phyloP scores from a whole-genome alignment of 2,113 vertebrate species.

The Brachypodius melanocephalos region DNA sequence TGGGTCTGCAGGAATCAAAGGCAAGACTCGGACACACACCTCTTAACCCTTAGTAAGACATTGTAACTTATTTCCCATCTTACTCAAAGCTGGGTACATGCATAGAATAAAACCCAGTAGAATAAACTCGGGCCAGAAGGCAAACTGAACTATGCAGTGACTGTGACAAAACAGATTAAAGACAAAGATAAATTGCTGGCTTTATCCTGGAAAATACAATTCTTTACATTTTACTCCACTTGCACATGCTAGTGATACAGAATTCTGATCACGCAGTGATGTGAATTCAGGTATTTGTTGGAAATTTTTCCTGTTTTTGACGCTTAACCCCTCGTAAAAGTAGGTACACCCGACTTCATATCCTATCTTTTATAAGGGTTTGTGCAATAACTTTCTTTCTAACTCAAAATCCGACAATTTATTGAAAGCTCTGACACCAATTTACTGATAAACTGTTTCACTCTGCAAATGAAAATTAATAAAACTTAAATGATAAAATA shows the following conservation, averaged over 20 bases:
- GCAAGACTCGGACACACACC: not conserved
- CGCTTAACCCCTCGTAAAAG: not conserved
- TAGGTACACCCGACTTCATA: not conserved
- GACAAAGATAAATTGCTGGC: not conserved
- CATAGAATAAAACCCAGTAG: not conserved
- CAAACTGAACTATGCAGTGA: not conserved
- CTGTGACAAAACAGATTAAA: not conserved
- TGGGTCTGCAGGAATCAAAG: not conserved
- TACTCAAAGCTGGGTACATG: not conserved
- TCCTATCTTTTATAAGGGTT: not conserved
- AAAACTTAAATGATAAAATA: not conserved
- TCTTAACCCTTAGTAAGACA: not conserved
- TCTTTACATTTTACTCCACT: not conserved
- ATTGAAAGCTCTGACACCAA: not conserved
- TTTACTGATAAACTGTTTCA: not conserved
- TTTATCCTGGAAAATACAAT: not conserved
- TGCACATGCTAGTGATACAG: not conserved
- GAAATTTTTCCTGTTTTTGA: not conserved
- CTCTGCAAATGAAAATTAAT: conserved; percentile 4
- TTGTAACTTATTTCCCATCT: not conserved
- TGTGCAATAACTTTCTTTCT: not conserved
- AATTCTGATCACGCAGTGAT: not conserved
- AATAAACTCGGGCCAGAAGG: not conserved
- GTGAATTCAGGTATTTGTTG: not conserved
- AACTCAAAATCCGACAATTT: not conserved